Conservation (phyloP, 2,888 invertebrate genomes). For the Acheta domesticus region DNA sequence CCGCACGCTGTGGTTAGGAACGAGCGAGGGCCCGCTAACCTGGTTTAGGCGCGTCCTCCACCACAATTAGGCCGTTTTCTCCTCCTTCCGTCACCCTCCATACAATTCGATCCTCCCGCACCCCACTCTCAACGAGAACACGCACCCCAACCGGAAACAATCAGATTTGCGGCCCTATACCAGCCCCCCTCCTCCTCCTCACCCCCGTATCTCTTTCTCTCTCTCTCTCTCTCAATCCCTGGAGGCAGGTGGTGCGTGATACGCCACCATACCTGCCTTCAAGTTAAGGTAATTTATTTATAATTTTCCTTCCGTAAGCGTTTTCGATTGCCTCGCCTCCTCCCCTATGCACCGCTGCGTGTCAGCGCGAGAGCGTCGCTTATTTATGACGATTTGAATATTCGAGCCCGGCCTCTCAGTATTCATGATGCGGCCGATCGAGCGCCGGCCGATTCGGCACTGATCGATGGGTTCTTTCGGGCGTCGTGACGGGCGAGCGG, state of each 20-base stretch:
- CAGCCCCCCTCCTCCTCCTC: background rate
- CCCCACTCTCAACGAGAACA: background rate
- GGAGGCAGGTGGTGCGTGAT: background rate
- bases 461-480: background rate
- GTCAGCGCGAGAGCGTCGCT: background rate
- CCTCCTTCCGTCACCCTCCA: background rate
- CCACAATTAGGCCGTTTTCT: background rate
- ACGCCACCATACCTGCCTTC: background rate
- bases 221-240: background rate
- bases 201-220: background rate
- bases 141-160: background rate
- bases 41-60: background rate
- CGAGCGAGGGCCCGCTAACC: too few relatives aligned
- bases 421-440: background rate
- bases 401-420: background rate
- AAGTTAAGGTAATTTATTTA: constrained; percentile 18
- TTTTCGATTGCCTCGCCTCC: background rate
- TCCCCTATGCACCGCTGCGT: background rate
- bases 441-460: background rate
- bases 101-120: background rate
- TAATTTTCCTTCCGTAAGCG: background rate
- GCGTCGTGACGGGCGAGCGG: background rate
- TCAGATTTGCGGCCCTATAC: background rate
- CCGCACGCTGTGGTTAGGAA: too few relatives aligned
- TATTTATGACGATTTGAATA: constrained; percentile 12